phyloP scores from a whole-genome alignment of 1,140 invertebrate species.

The Pogonomyrmex californicus region DNA sequence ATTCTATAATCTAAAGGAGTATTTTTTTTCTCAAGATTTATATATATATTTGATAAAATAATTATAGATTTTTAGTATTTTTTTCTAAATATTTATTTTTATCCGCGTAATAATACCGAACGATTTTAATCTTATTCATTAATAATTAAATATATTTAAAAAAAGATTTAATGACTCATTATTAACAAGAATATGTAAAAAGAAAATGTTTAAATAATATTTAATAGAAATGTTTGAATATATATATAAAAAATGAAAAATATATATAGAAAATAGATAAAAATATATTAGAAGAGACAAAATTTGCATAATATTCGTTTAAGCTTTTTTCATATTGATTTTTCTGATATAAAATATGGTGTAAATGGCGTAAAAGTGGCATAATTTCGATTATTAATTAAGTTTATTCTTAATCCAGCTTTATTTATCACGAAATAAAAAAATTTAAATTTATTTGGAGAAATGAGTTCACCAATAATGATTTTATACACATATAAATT shows the following conservation, averaged over 20 bases:
- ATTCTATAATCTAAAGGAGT: background rate
- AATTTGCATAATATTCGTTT: slow-evolving; percentile 11
- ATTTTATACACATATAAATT: background rate
- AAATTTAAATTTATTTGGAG: background rate
- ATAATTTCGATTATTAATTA: background rate
- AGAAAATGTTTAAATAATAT: background rate
- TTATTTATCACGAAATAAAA: background rate
- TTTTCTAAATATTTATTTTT: background rate
- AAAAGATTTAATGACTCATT: background rate
- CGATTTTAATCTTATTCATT: background rate
- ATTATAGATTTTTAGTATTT: background rate
- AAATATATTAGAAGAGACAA: background rate
- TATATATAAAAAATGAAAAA: background rate
- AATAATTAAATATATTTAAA: background rate
- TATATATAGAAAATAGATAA: background rate
- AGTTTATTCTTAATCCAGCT: background rate
- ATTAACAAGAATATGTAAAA: slow-evolving; percentile 1
- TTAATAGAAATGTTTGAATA: background rate
- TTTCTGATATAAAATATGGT: slow-evolving; percentile 8
- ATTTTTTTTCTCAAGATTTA: background rate
- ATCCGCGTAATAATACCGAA: background rate
- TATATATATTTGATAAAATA: background rate
- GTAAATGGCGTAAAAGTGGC: background rate
- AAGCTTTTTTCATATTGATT: background rate
- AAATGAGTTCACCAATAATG: slow-evolving; percentile 20